Conservation (phyloP, 2,113 vertebrate genomes). For the Leptobrachium ailaonicum region DNA sequence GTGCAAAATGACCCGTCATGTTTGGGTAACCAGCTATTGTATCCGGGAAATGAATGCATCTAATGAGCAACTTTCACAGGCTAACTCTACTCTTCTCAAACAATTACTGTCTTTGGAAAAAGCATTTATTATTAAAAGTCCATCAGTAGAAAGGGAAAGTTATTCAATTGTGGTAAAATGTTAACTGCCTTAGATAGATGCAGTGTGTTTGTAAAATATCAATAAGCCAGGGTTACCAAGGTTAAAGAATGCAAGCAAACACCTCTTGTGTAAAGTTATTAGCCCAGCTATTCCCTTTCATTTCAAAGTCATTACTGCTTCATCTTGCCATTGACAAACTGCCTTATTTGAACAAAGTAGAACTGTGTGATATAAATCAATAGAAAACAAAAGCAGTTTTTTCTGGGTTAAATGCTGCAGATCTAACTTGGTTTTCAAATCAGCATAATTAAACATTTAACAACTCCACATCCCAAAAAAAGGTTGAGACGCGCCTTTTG, state of each 20-base stretch:
- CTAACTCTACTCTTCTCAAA: constrained; percentile 4
- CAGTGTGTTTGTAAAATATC: constrained; percentile 47
- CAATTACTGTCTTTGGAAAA: constrained; percentile 22
- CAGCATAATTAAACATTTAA: not conserved
- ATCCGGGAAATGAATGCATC: not conserved
- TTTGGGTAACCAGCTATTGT: not conserved
- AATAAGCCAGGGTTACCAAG: constrained; percentile 38
- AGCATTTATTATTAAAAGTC: constrained; percentile 31
- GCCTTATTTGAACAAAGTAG: constrained; percentile 43
- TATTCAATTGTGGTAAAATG: constrained; percentile 33
- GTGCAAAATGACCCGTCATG: too few species aligned
- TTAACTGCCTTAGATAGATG: constrained; percentile 26
- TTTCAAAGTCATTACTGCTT: constrained; percentile 45
- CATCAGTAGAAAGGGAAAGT: constrained; percentile 26
- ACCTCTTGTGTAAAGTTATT: constrained; percentile 41
- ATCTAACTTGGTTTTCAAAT: constrained; percentile 12
- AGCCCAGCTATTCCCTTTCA: constrained; percentile 39
- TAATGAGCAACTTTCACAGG: constrained; percentile 4
- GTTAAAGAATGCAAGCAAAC: constrained; percentile 44
- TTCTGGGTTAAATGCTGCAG: constrained; percentile 28
- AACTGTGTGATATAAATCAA: constrained; percentile 36
- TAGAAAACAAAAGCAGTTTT: constrained; percentile 42
- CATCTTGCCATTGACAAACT: constrained; percentile 44
- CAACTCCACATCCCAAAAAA: not conserved
- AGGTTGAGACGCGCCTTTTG: not conserved